Evolutionary conservation across 2,888 invertebrate genomes (phyloP).

Genomic region (Drosophila pegasa): DNA sequence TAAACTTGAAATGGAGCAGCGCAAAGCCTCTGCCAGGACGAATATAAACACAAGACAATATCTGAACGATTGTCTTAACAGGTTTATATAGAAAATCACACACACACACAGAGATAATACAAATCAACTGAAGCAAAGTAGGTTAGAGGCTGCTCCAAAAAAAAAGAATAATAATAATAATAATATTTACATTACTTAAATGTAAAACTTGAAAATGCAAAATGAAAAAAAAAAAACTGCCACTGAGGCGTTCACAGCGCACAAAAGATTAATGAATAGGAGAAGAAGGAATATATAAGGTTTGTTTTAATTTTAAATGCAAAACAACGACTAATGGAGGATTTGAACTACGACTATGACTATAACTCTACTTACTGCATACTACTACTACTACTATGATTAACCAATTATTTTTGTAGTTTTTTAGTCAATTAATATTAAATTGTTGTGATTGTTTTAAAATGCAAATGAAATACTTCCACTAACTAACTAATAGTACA

Average conservation of each 20-base stretch:
- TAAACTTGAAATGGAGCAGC: constrained; percentile 29
- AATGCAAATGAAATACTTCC: constrained; percentile 80
- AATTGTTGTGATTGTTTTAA: constrained; percentile 83
- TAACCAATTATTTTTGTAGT: constrained; percentile 80
- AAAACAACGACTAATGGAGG: constrained; percentile 84
- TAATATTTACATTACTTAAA: constrained; percentile 6
- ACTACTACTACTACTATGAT: constrained; percentile 58
- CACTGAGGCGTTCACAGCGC: constrained; percentile 73
- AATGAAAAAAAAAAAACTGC: constrained; percentile 52
- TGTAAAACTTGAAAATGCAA: constrained; percentile 2
- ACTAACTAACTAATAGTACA: constrained; percentile 70
- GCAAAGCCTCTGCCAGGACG: constrained; percentile 2
- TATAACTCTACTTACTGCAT: constrained; percentile 50
- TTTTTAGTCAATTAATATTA: constrained; percentile 80
- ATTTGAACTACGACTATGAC: constrained; percentile 72
- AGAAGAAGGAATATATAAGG: constrained; percentile 56
- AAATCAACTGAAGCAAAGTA: constrained; percentile 11
- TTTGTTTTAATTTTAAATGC: constrained; percentile 72
- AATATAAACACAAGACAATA: constrained; percentile 69
- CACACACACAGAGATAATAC: constrained; percentile 49
- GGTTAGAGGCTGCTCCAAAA: constrained; percentile 27
- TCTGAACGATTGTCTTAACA: constrained; percentile 61
- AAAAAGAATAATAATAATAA: constrained; percentile 34
- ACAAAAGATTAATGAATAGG: constrained; percentile 70
- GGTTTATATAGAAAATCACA: constrained; percentile 48